Evolutionary conservation across 2,888 invertebrate genomes (phyloP), one percentile per base, ranked within the genome.

Genomic region (Cerceris ruficornis): DNA sequence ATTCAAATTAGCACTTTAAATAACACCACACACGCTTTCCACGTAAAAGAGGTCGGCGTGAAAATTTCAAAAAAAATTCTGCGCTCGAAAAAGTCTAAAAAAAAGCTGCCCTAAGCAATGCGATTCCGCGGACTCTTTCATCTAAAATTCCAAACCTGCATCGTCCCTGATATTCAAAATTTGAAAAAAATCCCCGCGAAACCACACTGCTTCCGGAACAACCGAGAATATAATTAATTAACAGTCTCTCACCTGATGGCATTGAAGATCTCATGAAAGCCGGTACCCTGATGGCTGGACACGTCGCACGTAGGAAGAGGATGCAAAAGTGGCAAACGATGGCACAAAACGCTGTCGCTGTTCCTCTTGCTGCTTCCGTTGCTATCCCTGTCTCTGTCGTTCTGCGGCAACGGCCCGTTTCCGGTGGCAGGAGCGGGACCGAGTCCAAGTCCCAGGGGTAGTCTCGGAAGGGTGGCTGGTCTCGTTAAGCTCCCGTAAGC

Each of bases 261-360:
- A 58, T 87, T 90, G 88, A 93, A 93, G 71, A 93, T 92, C 83
- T 92, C 92, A 83, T 93, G 93, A 79, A 93, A 93, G 28, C 93
- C 93, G 55, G 92, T 91, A 54, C 93, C 93, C 65, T 92, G 91
- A 66, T 91, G 91, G 55, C 88, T 89, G 62, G 89, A 73, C 39
- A 91, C 82, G 77, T 93, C 93, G 83, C 94, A 94, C 11, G 93
- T 93, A 1, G 94, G 94, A 7, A 94, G 90, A 7, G 94, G 94
- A 80, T 94, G 93, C 86, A 94, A 93, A 2, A 92, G 89, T 0
- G 90, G 90, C 69, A 93, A 84, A 80, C 94, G 91, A 81, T 93
- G 93, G 59, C 94, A 94, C 0, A 94, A 91, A 6, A 94, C 93
- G 54, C 94, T 94, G 88, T 94, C 94, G 66, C 94, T 94, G 87